Percentiles rank a stretch among this genome's conserved stretches.
phyloP scores from a whole-genome alignment of 2,888 invertebrate species.

The Dromius quadrimaculatus region DNA sequence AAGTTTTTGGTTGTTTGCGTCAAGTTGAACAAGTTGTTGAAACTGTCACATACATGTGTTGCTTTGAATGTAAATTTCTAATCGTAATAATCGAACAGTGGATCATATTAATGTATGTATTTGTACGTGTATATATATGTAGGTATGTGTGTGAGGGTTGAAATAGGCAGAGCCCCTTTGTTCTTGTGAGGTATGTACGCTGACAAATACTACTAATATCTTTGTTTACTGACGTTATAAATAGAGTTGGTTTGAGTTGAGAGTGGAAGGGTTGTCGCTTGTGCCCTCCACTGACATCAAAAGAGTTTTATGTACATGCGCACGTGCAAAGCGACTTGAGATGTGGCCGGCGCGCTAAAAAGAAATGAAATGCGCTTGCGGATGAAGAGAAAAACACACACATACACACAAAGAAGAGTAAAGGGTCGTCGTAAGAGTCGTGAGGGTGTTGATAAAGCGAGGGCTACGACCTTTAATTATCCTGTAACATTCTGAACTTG shows the following conservation, averaged over 20 bases:
- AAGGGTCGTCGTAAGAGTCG: neutral
- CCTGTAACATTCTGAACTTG: slow-evolving; percentile 53
- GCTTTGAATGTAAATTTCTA: slow-evolving; percentile 17
- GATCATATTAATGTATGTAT: neutral
- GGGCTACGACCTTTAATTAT: slow-evolving; percentile 52
- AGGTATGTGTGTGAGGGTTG: slow-evolving; percentile 10
- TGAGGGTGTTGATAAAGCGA: slow-evolving; percentile 35
- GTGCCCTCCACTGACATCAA: neutral
- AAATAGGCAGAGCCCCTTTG: slow-evolving; percentile 31
- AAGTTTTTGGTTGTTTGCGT: too few relatives aligned
- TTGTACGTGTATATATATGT: neutral
- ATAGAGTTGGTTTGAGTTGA: slow-evolving; percentile 19
- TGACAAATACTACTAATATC: slow-evolving; percentile 39
- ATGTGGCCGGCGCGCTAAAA: neutral
- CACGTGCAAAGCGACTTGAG: neutral
- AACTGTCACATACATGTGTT: too few relatives aligned
- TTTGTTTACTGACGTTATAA: slow-evolving; percentile 21
- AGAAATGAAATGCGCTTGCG: too few relatives aligned
- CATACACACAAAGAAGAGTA: neutral
- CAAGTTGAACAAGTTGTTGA: too few relatives aligned
- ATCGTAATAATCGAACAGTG: slow-evolving; percentile 1
- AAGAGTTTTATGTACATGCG: slow-evolving; percentile 30
- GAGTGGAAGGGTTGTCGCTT: too few relatives aligned
- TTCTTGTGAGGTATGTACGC: slow-evolving; percentile 28
- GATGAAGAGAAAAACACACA: neutral